These are phyloP conservation scores for Latrodectus hesperus DNA, from an alignment of 2,888 invertebrate species.

Conservation along the genomic window DNA sequence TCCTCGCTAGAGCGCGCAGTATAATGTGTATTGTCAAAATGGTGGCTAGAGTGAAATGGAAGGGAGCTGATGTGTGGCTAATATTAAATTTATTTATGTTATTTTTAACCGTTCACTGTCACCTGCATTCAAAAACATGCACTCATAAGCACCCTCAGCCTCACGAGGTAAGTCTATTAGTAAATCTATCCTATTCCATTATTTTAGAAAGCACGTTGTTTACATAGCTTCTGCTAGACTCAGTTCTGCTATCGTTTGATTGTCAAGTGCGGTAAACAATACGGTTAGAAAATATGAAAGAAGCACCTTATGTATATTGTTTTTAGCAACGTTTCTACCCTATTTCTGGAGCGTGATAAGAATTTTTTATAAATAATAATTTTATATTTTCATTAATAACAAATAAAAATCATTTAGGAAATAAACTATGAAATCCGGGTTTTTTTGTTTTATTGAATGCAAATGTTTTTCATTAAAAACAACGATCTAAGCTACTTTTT, in stretches of 20 bases:
- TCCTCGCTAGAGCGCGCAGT: slow-evolving; percentile 64
- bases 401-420: no score
- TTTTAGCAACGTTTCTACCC: no score
- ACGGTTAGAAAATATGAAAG: not conserved
- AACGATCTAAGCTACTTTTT: no score
- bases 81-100: slow-evolving; percentile 52
- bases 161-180: slow-evolving; percentile 48
- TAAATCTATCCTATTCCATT: not conserved
- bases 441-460: no score
- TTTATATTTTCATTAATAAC: no score
- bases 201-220: slow-evolving; percentile 52
- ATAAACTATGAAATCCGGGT: no score
- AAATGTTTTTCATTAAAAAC: no score
- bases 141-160: slow-evolving; percentile 58
- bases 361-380: no score
- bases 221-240: slow-evolving; percentile 54
- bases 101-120: slow-evolving; percentile 42
- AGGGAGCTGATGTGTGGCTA: slow-evolving; percentile 43
- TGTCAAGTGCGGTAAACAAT: slow-evolving; percentile 51
- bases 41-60: slow-evolving; percentile 65
- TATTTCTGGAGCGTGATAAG: no score
- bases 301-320: no score
- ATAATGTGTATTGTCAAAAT: slow-evolving; percentile 66
- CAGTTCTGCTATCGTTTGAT: not conserved
- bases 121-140: slow-evolving; percentile 46